Evolutionary conservation across 2,113 vertebrate species (phyloP).

Genomic region (Sylvietta virens): DNA sequence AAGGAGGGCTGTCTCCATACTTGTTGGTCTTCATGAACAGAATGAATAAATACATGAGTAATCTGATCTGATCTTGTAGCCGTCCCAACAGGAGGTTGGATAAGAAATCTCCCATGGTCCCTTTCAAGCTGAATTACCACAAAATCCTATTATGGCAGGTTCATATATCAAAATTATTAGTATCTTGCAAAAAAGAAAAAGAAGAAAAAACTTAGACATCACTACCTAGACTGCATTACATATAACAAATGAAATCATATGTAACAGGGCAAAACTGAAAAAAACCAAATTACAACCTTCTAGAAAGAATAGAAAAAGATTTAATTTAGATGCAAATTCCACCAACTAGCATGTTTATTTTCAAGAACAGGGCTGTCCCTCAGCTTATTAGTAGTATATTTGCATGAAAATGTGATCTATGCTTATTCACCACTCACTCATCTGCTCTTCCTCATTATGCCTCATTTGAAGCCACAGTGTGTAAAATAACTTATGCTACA

Average conservation of each 20-base stretch:
- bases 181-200: neutral
- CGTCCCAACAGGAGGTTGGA: neutral
- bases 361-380: neutral
- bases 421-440: neutral
- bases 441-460: neutral
- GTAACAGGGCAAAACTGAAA: neutral
- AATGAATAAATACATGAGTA: neutral
- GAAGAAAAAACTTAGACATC: neutral
- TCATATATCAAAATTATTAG: neutral
- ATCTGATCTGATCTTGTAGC: neutral
- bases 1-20: neutral
- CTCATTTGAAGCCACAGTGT: neutral
- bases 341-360: neutral
- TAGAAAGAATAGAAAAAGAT: neutral
- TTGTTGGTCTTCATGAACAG: neutral
- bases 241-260: neutral
- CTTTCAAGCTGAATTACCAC: neutral
- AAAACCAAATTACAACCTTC: neutral
- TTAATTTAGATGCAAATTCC: slow-evolving; percentile 32
- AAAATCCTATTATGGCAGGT: neutral
- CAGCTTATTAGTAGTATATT: slow-evolving; percentile 16
- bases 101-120: neutral
- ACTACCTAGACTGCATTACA: neutral
- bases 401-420: slow-evolving; percentile 33
- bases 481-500: neutral